Base-by-base conservation (phyloP, 2,888 invertebrate species). In the Scelioninae gen. 1 region DNA sequence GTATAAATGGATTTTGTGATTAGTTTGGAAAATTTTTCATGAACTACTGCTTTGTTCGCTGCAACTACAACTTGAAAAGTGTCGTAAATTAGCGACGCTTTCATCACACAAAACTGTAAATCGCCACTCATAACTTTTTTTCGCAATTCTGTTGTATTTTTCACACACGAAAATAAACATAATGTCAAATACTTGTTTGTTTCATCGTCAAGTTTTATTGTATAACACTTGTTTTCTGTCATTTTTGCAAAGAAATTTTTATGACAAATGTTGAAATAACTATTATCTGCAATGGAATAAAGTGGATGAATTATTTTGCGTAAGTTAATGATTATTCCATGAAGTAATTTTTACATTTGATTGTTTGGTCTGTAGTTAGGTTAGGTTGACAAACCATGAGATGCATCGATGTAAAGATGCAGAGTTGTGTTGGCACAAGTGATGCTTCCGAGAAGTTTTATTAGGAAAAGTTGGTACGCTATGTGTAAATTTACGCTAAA, bases 21-120 rank as follows among this genome's bases (percentile, higher is more conserved):
- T 89, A 95, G 92, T 40, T 90, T 91, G 10, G 91, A 89, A 0
- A 88, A 89, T 86, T 93, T 94, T 60, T 93, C 93, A 0, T 94
- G 92, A 0, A 94, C 86, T 0, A 93, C 93, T 2, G 96, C 95
- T 89, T 94, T 95, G 88, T 96, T 96, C 0, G 95, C 95, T 0
- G 96, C 96, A 7, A 95, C 93, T 0, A 93, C 93, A 9, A 96
- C 91, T 92, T 94, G 94, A 85, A 94, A 94, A 3, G 95, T 94
- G 88, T 95, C 94, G 47, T 94, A 83, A 81, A 96, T 93, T 68
- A 95, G 89, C 71, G 90, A 91, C 0, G 95, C 94, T 88, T 95
- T 95, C 38, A 95, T 92, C 3, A 95, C 92, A 60, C 94, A 94
- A 89, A 95, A 96, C 72, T 93, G 91, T 90, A 96, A 93, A 13